A percentile compares a stretch with the other conserved stretches of the same genome.
phyloP scores from a whole-genome alignment of 2,113 vertebrate species.

The Antechinus flavipes region DNA sequence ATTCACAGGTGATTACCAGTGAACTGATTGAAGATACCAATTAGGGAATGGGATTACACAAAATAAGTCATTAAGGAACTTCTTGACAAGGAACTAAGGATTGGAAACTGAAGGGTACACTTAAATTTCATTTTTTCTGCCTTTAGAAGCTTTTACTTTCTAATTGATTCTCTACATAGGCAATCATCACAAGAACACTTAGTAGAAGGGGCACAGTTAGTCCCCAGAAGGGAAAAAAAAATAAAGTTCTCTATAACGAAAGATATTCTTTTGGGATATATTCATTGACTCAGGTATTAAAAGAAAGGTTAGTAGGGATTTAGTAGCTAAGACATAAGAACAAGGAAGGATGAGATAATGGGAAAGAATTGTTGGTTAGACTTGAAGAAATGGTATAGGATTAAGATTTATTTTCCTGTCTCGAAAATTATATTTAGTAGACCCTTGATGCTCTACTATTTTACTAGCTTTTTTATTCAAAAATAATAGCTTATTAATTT shows the following conservation, averaged over 20 bases:
- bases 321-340: neutral
- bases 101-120: constrained; percentile 20
- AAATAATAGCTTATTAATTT: constrained; percentile 42
- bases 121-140: constrained; percentile 30
- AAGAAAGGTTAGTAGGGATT: neutral
- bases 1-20: neutral
- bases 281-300: constrained; percentile 21
- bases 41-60: neutral
- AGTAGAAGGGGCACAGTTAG: constrained; percentile 34
- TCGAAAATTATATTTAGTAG: constrained; percentile 11
- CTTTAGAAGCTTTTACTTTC: constrained; percentile 34
- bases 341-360: neutral
- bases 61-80: neutral
- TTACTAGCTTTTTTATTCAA: neutral
- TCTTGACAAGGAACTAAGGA: constrained; percentile 9
- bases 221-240: neutral
- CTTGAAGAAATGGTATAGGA: neutral
- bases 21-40: constrained; percentile 35
- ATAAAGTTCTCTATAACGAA: constrained; percentile 18
- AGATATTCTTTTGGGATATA: constrained; percentile 2
- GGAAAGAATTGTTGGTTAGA: constrained; percentile 36
- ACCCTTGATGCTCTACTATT: neutral
- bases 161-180: neutral
- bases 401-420: constrained; percentile 33
- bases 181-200: constrained; percentile 28